Base-by-base conservation (phyloP, 2,797 vertebrate species). In the Setipinna tenuifilis region DNA sequence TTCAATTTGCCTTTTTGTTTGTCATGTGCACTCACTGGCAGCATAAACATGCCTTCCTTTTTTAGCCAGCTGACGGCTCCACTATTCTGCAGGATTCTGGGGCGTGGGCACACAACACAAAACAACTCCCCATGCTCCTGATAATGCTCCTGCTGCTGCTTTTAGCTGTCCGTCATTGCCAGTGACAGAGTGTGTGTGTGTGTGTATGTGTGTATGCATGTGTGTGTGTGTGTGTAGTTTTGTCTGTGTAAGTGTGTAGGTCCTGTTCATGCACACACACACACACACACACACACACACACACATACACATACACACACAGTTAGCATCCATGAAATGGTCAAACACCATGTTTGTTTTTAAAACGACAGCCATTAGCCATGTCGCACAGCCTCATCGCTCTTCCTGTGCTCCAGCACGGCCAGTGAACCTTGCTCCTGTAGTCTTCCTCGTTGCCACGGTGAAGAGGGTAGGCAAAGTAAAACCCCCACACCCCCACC, bases 261-360 rank as follows among this genome's bases (percentile, higher is more conserved):
- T 21, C 85, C 11, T 88, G 85, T 68, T 75, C 28, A 87, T 17
- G 87, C 68, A 75, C 82, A 83, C 82, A 86, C 58, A 85, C 87
- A 84, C 84, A 83, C 11, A 65, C 61, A 86, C 2, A 78, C 17
- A 48, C 21, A 61, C 10, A 86, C n/a, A 83, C 62, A 75, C 41
- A 85, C 78, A 71, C 3, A 68, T 71, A 54, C 81, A 62, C 48
- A 86, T 54, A 46, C 75, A 84, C 21, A 82, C 31, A 80, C 23
- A 61, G 5, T n/a, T 2, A 25, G 82, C 31, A 41, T 2, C 2
- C 35, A 87, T 54, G 54, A 86, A 84, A 61, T 61, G 58, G 21
- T 7, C 58, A 61, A 61, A 61, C 21, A 3, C 58, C 21, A 21
- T 0, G 58, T 61, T 61, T 61, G 14, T 61, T 61, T 61, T 61